A percentile compares a stretch with the other conserved stretches of the same genome.
Evolutionary conservation across 2,888 invertebrate species (phyloP).

Genomic region (Drosophila neonasuta): DNA sequence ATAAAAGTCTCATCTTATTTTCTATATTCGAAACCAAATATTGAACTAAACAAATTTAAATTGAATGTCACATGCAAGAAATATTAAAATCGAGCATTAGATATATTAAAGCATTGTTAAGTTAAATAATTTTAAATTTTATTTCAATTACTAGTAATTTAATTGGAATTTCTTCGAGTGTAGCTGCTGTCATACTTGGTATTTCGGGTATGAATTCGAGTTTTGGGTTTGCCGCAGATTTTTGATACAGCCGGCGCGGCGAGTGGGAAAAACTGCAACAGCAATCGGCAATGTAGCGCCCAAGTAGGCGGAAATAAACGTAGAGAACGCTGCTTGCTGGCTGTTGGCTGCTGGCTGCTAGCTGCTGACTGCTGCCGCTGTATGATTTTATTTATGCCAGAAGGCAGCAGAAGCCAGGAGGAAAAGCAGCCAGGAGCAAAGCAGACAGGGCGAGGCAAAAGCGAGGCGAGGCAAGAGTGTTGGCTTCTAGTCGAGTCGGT

Average conservation of each 20-base stretch:
- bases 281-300: conserved; percentile 69
- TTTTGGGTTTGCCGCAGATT: conserved; percentile 42
- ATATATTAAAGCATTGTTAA: no score
- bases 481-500: conserved; percentile 35
- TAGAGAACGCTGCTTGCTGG: conserved; percentile 25
- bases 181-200: conserved; percentile 15
- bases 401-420: conserved; percentile 22
- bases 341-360: neutral
- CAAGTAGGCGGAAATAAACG: conserved; percentile 74
- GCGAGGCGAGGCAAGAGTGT: conserved; percentile 25
- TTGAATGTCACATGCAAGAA: no score
- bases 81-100: no score
- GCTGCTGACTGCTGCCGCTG: conserved; percentile 37
- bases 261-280: conserved; percentile 39
- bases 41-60: neutral
- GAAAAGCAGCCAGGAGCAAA: conserved; percentile 14
- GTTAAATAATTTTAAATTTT: no score
- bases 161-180: neutral
- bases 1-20: no score
- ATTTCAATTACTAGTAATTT: neutral
- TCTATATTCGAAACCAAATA: no score
- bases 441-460: conserved; percentile 3
- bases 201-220: conserved; percentile 22
- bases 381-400: conserved; percentile 73
- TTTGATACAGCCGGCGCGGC: conserved; percentile 52